These are phyloP conservation scores for Gambusia yucatana DNA, from an alignment of 2,797 vertebrate species.

Conservation along the genomic window DNA sequence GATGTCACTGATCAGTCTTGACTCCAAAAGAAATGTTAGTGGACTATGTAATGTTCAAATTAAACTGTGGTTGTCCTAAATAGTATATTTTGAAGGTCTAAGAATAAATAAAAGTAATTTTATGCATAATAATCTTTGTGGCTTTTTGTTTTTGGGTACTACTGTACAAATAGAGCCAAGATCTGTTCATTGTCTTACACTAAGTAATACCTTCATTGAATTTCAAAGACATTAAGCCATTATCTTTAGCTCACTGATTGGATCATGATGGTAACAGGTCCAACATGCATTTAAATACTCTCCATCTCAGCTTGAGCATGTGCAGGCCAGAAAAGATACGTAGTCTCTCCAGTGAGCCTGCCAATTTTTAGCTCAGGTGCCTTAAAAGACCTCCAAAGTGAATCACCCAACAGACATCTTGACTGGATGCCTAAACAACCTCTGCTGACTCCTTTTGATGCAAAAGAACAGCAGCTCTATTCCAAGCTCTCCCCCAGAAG, in stretches of 20 bases:
- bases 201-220: background rate
- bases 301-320: background rate
- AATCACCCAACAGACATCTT: background rate
- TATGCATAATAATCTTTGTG: background rate
- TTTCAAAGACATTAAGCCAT: background rate
- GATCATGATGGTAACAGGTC: background rate
- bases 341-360: background rate
- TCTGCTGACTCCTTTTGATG: background rate
- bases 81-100: slow-evolving; percentile 8
- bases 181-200: background rate
- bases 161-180: background rate
- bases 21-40: slow-evolving; percentile 44
- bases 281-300: background rate
- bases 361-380: background rate
- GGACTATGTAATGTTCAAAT: slow-evolving; percentile 35
- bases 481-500: background rate
- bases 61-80: slow-evolving; percentile 3
- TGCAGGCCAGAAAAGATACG: background rate
- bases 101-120: background rate
- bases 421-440: background rate
- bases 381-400: background rate
- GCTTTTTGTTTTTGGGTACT: background rate
- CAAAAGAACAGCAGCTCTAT: background rate
- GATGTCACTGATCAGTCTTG: slow-evolving; percentile 50
- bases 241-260: background rate